Evolutionary conservation across 2,113 vertebrate genomes (phyloP), one percentile per base, ranked within the genome.

Genomic region (Oceanodroma tethys): DNA sequence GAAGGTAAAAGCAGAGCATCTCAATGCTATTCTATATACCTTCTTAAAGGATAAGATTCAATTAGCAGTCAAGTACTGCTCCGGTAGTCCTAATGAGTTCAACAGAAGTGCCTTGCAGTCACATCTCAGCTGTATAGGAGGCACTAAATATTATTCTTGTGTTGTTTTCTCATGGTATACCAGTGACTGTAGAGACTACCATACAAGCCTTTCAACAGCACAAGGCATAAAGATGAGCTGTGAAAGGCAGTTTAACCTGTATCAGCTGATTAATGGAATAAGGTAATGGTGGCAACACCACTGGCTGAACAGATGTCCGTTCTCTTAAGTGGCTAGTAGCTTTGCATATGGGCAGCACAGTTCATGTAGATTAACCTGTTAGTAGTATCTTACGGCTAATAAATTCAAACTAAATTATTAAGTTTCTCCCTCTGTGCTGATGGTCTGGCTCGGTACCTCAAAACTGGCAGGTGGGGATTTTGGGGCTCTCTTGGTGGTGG

Each of bases 41-140:
- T 89, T 79, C 84, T 94, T 94, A 91, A 93, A 93, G 73, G 81
- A 56, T 90, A 81, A 91, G 66, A 56, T 91, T 81, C 47, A 81
- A 60, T 94, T 91, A 91, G 56, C n/a, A 56, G 52, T 56, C 38
- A 63, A 22, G 21, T 83, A 80, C 62, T 65, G 71, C 29, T 81
- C 14, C 1, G 0, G 16, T 70, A 43, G 60, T 40, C 21, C 27
- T 94, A 67, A 48, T 32, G 40, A 75, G 53, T 93, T 96, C 72
- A 87, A 14, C 7, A 2, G 16, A 67, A 91, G n/a, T 90, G 80
- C 67, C 32, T 95, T 76, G 40, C 34, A 72, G 66, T 91, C 22
- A 16, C 23, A 66, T 74, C 43, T 89, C 3, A 1, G 52, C 40
- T 65, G 9, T 38, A 19, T 4, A 53, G 34, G n/a, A 76, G 17